Evolutionary conservation across 2,888 invertebrate genomes (phyloP).

Genomic region (Sarcophaga carnaria): DNA sequence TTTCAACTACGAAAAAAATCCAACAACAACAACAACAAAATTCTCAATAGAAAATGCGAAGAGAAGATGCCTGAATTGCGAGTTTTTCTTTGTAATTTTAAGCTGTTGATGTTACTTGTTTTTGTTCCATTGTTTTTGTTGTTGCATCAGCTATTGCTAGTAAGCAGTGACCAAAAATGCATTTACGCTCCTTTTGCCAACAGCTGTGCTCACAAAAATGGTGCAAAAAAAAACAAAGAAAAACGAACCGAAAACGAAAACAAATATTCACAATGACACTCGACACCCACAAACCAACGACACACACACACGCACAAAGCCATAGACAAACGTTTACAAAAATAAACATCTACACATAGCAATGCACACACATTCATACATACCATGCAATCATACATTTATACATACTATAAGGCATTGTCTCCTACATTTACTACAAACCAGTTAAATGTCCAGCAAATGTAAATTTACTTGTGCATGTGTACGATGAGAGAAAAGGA

Average conservation of each 20-base stretch:
- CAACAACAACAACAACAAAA: background rate
- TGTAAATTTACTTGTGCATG: slow-evolving; percentile 10
- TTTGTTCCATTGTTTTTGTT: slow-evolving; percentile 1
- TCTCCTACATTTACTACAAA: background rate
- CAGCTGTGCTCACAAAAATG: slow-evolving; percentile 75
- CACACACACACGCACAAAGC: background rate
- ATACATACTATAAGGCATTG: no score
- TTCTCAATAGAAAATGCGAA: no score
- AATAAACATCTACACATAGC: slow-evolving; percentile 6
- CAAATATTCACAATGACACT: slow-evolving; percentile 1
- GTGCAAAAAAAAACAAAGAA: background rate
- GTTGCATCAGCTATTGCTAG: slow-evolving; percentile 21
- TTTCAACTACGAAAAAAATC: background rate
- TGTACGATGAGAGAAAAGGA: background rate
- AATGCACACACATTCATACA: background rate
- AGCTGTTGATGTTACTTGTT: slow-evolving; percentile 15
- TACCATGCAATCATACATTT: no score
- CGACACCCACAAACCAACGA: background rate
- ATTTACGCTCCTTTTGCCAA: slow-evolving; percentile 79
- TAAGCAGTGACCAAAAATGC: slow-evolving; percentile 75
- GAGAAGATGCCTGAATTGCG: slow-evolving; percentile 42
- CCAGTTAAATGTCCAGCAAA: background rate
- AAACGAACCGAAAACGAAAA: background rate
- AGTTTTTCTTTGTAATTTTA: slow-evolving; percentile 2
- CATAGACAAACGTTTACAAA: background rate